phyloP scores from a whole-genome alignment of 2,113 vertebrate species.

The Sturnira hondurensis region DNA sequence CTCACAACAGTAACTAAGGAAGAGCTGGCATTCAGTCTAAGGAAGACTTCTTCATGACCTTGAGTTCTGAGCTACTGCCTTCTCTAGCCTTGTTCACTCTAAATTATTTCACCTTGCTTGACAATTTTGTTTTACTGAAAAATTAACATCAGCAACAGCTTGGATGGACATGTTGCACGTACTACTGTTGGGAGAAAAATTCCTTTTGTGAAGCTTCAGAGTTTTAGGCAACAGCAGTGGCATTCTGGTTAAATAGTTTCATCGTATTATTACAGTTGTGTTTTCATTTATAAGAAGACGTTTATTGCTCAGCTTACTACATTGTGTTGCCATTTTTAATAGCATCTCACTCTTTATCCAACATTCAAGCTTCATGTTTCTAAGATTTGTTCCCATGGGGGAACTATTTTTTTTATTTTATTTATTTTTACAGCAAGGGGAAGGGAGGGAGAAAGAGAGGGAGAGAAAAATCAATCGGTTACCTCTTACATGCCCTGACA shows the following conservation, averaged over 20 bases:
- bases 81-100: not conserved
- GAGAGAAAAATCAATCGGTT: no score
- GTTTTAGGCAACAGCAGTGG: not conserved
- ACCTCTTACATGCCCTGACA: no score
- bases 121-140: not conserved
- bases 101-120: not conserved
- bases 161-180: not conserved
- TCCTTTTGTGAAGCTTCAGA: slow-evolving; percentile 3
- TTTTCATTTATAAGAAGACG: slow-evolving; percentile 40
- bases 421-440: no score
- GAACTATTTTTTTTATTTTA: not conserved
- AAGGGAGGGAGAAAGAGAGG: no score
- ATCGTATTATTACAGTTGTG: slow-evolving; percentile 6
- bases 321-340: slow-evolving; percentile 25
- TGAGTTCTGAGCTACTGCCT: not conserved
- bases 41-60: not conserved
- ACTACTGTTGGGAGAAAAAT: not conserved
- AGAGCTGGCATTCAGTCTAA: not conserved
- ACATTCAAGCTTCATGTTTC: slow-evolving; percentile 12
- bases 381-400: not conserved
- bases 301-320: not conserved
- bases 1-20: not conserved
- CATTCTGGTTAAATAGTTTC: slow-evolving; percentile 12
- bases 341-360: not conserved
- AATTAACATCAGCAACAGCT: not conserved